phyloP scores from a whole-genome alignment of 2,797 vertebrate genomes.

The Peromyscus eremicus region DNA sequence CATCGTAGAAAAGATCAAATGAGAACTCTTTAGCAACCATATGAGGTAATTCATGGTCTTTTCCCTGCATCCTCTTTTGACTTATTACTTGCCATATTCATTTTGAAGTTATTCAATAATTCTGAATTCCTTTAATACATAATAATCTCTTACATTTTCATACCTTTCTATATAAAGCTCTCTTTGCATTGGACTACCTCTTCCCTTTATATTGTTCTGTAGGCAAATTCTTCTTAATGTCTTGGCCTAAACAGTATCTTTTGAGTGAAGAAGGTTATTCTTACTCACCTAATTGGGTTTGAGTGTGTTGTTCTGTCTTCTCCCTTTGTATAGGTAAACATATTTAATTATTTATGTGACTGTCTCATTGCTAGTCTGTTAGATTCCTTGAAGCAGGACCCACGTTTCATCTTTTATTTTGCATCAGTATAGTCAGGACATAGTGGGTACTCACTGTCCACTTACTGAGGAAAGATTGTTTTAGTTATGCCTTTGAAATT shows the following conservation, averaged over 20 bases:
- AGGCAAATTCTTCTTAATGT: not conserved
- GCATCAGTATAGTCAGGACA: not conserved
- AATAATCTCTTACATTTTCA: not conserved
- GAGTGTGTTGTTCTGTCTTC: conserved; percentile 12
- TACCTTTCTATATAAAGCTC: not conserved
- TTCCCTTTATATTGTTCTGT: not conserved
- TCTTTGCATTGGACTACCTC: not conserved
- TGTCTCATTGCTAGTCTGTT: not conserved
- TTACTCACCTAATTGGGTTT: not conserved
- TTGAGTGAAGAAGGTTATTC: conserved; percentile 23
- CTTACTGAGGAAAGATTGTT: conserved; percentile 52
- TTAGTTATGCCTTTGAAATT: conserved; percentile 43
- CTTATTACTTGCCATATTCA: conserved; percentile 8
- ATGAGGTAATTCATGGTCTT: not conserved
- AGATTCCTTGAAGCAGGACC: conserved; percentile 8
- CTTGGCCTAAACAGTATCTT: not conserved
- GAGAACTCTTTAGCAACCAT: conserved; percentile 21
- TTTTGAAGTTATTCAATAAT: conserved; percentile 22
- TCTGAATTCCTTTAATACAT: conserved; percentile 27
- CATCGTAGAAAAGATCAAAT: conserved; percentile 29
- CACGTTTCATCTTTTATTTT: conserved; percentile 53
- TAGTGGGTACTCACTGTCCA: conserved; percentile 11
- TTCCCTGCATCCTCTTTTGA: conserved; percentile 36
- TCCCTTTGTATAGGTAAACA: not conserved
- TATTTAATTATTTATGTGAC: not conserved